phyloP scores from a whole-genome alignment of 2,113 vertebrate species.

The Chaetodon auriga region DNA sequence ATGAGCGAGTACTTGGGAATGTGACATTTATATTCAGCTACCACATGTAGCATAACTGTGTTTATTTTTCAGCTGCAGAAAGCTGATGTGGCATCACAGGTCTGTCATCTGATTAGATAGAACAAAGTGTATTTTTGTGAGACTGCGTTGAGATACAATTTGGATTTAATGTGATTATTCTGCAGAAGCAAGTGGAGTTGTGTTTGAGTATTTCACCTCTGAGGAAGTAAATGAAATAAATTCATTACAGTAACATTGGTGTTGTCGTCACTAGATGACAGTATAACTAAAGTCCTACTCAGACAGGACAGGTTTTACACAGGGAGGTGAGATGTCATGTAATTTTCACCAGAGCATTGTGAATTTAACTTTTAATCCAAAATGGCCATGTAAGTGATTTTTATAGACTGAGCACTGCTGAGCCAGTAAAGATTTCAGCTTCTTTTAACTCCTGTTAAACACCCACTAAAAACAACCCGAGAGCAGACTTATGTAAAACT shows the following conservation, averaged over 20 bases:
- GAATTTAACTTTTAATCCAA: constrained; percentile 22
- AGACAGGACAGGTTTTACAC: not conserved
- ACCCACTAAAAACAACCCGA: not conserved
- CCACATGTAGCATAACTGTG: constrained; percentile 42
- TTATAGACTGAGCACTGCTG: constrained; percentile 19
- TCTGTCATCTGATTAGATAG: constrained; percentile 32
- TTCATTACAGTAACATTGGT: not conserved
- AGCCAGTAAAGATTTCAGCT: constrained; percentile 21
- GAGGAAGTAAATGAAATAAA: constrained; percentile 2
- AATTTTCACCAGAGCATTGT: constrained; percentile 3
- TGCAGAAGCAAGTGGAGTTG: not conserved
- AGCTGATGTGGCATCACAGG: constrained; percentile 26
- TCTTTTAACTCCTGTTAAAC: not conserved
- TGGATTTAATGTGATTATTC: constrained; percentile 7
- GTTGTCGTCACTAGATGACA: not conserved
- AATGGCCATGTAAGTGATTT: constrained; percentile 22
- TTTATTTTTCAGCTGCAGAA: constrained; percentile 49
- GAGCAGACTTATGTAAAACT: not conserved
- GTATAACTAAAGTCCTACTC: not conserved
- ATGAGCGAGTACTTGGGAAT: constrained; percentile 69
- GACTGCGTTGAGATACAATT: constrained; percentile 1
- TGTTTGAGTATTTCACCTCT: not conserved
- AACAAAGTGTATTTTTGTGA: constrained; percentile 7
- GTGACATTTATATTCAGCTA: constrained; percentile 68
- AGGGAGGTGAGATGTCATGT: not conserved